Base-by-base conservation (phyloP, 2,888 invertebrate genomes). In the Deilephila elpenor region DNA sequence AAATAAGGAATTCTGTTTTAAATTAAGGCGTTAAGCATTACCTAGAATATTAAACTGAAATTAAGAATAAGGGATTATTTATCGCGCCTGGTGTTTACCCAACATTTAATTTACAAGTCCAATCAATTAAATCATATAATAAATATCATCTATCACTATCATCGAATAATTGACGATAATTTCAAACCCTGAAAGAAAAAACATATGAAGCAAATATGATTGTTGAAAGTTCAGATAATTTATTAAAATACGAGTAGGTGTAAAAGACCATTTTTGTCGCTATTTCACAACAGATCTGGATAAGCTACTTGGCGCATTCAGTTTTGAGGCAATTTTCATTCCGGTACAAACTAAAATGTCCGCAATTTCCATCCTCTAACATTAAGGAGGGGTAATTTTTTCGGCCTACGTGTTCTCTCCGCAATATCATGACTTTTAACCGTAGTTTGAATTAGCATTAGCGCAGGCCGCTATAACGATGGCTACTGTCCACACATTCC, bases 351-450 rank as follows among this genome's bases (percentile, higher is more conserved):
- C 59, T 59, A 59, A 60, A 60, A 60, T 25, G 20, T 25, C 25
- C 20, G 25, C 25, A 29, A 25, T 14, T 25, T 29, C 5, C 20
- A 25, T 25, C 29, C 20, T 60, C 25, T 56, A 56, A 14, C 29
- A 14, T 29, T 29, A 60, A 60, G 60, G 60, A n/a, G 56, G n/a
- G 56, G n/a, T 56, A 56, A n/a, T 25, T 60, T 25, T 60, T 60
- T 60, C 17, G 14, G 60, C 60, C 60, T 60, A 25, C 25, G 60
- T 60, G 14, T 60, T 29, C 5, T 25, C 59, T 25, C 59, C 60
- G 11, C 29, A 60, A 14, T 29, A 60, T 60, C 29, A 29, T 25
- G 60, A 5, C 60, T 60, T 60, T 60, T 60, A 60, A 56, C 17
- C 56, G 19, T 60, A 14, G 5, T 29, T n/a, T 60, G 29, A 25